Base-by-base conservation (phyloP, 2,888 invertebrate genomes). In the Mimachlamys varia region DNA sequence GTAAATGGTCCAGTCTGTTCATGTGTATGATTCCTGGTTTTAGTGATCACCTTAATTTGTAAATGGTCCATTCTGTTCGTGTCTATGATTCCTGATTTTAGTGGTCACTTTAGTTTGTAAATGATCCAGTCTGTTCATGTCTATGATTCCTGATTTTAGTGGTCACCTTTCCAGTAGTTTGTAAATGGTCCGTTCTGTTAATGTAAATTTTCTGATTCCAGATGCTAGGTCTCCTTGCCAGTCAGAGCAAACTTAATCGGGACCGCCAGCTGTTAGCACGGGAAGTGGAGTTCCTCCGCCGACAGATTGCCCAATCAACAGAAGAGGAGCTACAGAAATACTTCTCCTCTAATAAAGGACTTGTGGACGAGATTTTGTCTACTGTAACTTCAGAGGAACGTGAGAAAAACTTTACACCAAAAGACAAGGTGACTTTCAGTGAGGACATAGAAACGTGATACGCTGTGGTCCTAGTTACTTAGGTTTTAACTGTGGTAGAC, bases 221-320 rank as follows among this genome's bases (percentile, higher is more conserved):
- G 96, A 92, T 96, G n/a, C 91, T 96, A 91, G 96, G 96, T 89
- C 91, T 95, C 53, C 92, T 96, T 49, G 94, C 95, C 3, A 92
- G 93, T 89, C 95, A 95, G 92, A 95, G 95, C 27, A 92, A 93
- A 88, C 90, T 96, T 89, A 93, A 95, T 92, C 93, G 94, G 89
- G 96, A 96, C 91, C 93, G 96, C 27, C 95, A 95, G 90, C 93
- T 96, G 5, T 91, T 96, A 87, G 96, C 95, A 10, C 93, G 94
- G 87, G 96, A 96, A 91, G 94, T 96, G 62, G 96, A 96, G 91
- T 96, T 96, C 90, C 93, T 96, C 49, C 95, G 96, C 38, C 92
- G 94, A 50, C 95, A 96, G 88, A 93, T 96, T 22, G 91, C 93
- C 37, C 92, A 93, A 76, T 92, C 93, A 49, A 94, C 94, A 89